Evolutionary conservation across 2,113 vertebrate species (phyloP), one percentile per base, ranked within the genome.

Genomic region (Sclerurus mexicanus): DNA sequence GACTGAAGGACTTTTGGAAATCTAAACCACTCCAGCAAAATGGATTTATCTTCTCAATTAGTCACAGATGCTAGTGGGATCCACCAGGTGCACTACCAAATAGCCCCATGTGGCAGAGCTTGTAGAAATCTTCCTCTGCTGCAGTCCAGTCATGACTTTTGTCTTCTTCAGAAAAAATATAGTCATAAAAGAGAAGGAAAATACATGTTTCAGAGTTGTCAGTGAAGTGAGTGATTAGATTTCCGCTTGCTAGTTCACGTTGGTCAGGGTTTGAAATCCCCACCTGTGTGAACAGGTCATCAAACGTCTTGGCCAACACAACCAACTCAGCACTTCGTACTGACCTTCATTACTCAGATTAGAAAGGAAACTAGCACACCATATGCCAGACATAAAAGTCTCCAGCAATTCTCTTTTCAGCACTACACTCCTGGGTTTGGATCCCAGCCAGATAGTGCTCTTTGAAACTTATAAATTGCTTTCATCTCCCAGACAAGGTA

Each of bases 401-500:
- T 96, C 85, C 73, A 94, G 77, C 90, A 90, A 95, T 93, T 95
- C 90, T 93, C 93, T 94, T 93, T 87, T 78, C 93, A 93, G 80
- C 79, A 55, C 85, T 93, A 46, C 69, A 74, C 92, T 96, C 86
- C 75, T 96, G 92, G 53, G 64, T 84, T 97, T 97, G 97, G 96
- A 97, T 94, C 73, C 58, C 90, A 95, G 95, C 95, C 96, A 96
- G 92, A 78, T 4, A 88, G 68, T 86, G 78, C 92, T 94, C 93
- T 95, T 96, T 97, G 96, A 96, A 97, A 97, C 90, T 96, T 97
- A 95, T 95, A 97, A 96, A 97, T 94, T 96, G 94, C 95, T 95
- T 97, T 96, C 94, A 92, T 96, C 96, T 97, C 75, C 86, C 81
- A 96, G 95, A 95, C 93, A 96, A 96, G 96, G 94, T 95, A 96